These are phyloP conservation scores for Pseudotriccus pelzelni DNA, from an alignment of 2,797 vertebrate species.

Conservation along the genomic window DNA sequence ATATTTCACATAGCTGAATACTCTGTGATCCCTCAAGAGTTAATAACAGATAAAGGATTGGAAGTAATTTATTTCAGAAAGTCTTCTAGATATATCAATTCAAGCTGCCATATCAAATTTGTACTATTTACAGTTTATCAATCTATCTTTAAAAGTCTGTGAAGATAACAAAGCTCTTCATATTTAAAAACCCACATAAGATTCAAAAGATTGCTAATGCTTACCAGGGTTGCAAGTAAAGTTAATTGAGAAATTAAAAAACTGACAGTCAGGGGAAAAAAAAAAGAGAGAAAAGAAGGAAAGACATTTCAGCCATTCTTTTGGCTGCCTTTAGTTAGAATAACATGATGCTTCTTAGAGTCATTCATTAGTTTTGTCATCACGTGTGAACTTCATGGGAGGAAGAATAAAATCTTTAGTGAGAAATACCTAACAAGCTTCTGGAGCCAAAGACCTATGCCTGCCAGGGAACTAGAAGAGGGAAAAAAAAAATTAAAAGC, in stretches of 20 bases:
- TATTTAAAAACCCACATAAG: conserved; percentile 5
- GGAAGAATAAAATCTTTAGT: conserved; percentile 37
- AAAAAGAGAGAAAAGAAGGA: not conserved
- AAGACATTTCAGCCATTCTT: not conserved
- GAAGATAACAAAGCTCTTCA: conserved; percentile 44
- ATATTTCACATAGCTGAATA: not conserved
- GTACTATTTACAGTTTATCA: conserved; percentile 40
- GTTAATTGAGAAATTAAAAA: conserved; percentile 33
- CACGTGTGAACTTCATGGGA: not conserved
- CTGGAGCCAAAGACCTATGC: not conserved
- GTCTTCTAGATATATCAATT: conserved; percentile 8
- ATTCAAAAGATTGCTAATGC: conserved; percentile 19
- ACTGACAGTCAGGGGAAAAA: not conserved
- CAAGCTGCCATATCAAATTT: conserved; percentile 24
- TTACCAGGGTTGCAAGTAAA: not conserved
- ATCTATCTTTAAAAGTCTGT: conserved; percentile 30
- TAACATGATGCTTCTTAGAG: not conserved
- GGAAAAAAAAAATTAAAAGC: not conserved
- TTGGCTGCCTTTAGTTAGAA: not conserved
- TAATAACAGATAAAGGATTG: conserved; percentile 1
- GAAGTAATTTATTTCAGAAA: conserved; percentile 31
- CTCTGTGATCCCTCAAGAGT: conserved; percentile 6
- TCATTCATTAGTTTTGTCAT: conserved; percentile 8
- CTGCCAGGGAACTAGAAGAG: not conserved
- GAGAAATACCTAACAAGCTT: conserved; percentile 48